These are phyloP conservation scores for Cloeon dipterum DNA, from an alignment of 2,888 invertebrate species.

Conservation along the genomic window DNA sequence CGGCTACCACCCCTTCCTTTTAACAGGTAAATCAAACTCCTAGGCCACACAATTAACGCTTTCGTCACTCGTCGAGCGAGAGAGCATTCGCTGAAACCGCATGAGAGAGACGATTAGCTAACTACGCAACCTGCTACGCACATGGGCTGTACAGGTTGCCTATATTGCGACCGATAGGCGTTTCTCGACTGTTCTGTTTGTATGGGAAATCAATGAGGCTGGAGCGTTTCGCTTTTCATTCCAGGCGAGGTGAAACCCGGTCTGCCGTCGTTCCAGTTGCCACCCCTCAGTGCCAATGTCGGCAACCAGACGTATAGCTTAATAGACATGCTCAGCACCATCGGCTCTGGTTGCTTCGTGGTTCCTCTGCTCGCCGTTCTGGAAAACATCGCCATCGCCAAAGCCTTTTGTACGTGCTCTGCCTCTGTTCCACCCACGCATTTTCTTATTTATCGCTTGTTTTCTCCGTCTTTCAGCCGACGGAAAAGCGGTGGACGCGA, in stretches of 20 bases:
- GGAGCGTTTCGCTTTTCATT: no score
- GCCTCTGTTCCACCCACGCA: background rate
- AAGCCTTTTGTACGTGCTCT: conserved; percentile 34
- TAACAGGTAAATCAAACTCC: conserved; percentile 43
- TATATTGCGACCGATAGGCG: no score
- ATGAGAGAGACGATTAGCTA: no score
- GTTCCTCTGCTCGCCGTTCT: conserved; percentile 41
- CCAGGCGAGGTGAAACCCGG: conserved; percentile 46
- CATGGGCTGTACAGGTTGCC: no score
- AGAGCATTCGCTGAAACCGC: no score
- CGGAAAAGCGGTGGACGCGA: conserved; percentile 36
- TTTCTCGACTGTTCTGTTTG: no score
- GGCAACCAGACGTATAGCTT: conserved; percentile 29
- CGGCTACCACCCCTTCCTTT: conserved; percentile 31
- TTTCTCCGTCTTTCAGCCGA: conserved; percentile 20
- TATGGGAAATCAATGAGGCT: no score
- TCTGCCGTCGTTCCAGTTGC: conserved; percentile 34
- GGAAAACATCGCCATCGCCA: conserved; percentile 47
- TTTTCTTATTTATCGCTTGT: conserved; percentile 2
- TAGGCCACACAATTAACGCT: no score
- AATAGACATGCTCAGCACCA: conserved; percentile 28
- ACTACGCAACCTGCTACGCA: no score
- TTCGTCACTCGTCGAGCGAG: no score
- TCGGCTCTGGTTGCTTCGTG: conserved; percentile 39
- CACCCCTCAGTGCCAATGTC: conserved; percentile 39